Evolutionary conservation across 2,888 invertebrate species (phyloP), one percentile per base, ranked within the genome.

Genomic region (Stenchaetothrips biformis): DNA sequence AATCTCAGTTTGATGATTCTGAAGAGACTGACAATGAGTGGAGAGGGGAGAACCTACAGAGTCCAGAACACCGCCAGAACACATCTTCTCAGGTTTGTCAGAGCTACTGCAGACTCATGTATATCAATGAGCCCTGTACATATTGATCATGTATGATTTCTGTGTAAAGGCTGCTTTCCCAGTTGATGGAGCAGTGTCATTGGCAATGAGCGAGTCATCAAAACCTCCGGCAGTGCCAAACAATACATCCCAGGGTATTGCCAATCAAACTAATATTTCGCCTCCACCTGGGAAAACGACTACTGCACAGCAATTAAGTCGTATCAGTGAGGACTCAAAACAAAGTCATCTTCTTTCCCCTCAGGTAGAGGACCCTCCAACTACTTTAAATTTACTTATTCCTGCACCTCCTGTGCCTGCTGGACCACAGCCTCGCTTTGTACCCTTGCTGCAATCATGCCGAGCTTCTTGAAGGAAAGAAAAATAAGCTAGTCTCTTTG

Each of bases 21-120:
- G 97, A 97, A 83, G 97, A 97, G 85, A 95, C 96, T 79, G 96
- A 97, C 86, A 96, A 96, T 87, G 96, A 96, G 86, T 96, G 96
- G 95, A 95, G 95, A 85, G 95, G 94, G 83, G 96, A 96, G 84
- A 91, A 91, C 83, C 88, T 88, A 80, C 88, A 88, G 86, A 88
- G 88, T 83, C 91, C 91, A 2, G 91, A 91, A 83, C 91, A 91
- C 85, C 85, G 86, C 79, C 83, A 82, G 27, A 79, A 81, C 48
- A 53, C 82, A 47, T 13, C 80, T 37, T 74, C 48, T 48, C 78
- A 82, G 80, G 79, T 81, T 82, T 74, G 81, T 80, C 78, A 37
- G 37, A 37, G 37, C 37, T 37, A 37, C 37, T 37, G 37, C 37
- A 37, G 37, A 37, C 37, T 37, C 37, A 21, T 79, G 67, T 21